Evolutionary conservation across 1,140 invertebrate genomes (phyloP).

Genomic region (Lordiphosa stackelbergi): DNA sequence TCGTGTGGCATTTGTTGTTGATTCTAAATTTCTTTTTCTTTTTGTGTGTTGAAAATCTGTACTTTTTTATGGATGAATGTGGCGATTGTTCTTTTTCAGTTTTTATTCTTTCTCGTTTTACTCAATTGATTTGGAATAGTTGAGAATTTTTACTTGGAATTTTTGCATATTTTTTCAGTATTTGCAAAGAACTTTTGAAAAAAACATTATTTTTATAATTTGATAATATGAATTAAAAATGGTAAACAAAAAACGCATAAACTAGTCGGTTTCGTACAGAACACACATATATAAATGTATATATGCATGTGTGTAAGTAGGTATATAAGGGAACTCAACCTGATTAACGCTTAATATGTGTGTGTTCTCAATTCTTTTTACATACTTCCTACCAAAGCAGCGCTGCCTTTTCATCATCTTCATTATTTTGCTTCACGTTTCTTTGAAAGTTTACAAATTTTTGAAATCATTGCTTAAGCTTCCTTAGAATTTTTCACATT

Average conservation of each 20-base stretch:
- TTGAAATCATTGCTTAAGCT: constrained; percentile 32
- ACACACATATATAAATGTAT: constrained; percentile 6
- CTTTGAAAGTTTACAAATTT: constrained; percentile 26
- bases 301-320: not conserved
- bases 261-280: too few relatives aligned
- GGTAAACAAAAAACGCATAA: too few relatives aligned
- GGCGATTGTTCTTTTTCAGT: constrained; percentile 51
- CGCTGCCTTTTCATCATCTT: constrained; percentile 42
- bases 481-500: constrained; percentile 28
- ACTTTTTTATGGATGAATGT: constrained; percentile 65
- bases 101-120: constrained; percentile 26
- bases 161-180: constrained; percentile 41
- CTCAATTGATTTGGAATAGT: constrained; percentile 35
- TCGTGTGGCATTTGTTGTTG: constrained; percentile 40
- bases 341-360: constrained; percentile 17
- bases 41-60: constrained; percentile 15
- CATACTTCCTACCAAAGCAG: constrained; percentile 72
- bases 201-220: constrained; percentile 30
- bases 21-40: constrained; percentile 18
- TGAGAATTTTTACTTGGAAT: constrained; percentile 23
- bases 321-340: constrained; percentile 8
- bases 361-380: constrained; percentile 45
- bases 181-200: constrained; percentile 68
- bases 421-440: constrained; percentile 8
- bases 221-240: too few relatives aligned